Base-by-base conservation (phyloP, 2,113 vertebrate genomes). In the Paradoxurus hermaphroditus region DNA sequence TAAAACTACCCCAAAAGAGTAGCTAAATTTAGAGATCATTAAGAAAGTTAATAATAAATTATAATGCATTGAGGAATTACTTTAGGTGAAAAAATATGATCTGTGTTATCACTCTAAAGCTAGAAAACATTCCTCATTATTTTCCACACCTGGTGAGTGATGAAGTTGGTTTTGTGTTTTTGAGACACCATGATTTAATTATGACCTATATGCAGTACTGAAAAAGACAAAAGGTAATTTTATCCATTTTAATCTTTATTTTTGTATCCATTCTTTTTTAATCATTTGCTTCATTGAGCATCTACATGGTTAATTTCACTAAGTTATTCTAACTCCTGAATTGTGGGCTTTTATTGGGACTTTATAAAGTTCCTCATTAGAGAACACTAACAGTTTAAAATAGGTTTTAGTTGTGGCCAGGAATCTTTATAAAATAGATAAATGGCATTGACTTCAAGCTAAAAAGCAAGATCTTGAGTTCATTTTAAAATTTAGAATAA, bases 261-360 rank as follows among this genome's bases (percentile, higher is more conserved):
- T 93, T 94, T 86, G 91, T 90, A 94, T 84, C 94, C 85, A 92
- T 85, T 86, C 8, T 91, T 90, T 90, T 96, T 81, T 49, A 97
- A 97, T 97, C 95, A 98, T 91, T 96, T 96, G 92, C 84, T 97
- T 94, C 92, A 92, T 34, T 94, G 68, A 97, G 19, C 67, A 94
- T 79, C 97, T 94, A 84, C 27, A 87, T 96, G 97, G 95, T 86
- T 97, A 98, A 97, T 87, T 97, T 96, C 87, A 97, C 87, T 81
- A 44, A 87, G 91, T 97, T 96, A 96, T 96, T 96, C 79, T 96
- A 88, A 91, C 83, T 96, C 56, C 41, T 83, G 63, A 95, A 83
- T 73, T 92, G 44, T 65, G 90, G 85, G 14, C 36, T 96, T 97
- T 97, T 56, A 94, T 95, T 70, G 86, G 73, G 19, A 96, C 41